Evolutionary conservation across 1,140 invertebrate species (phyloP), one percentile per base, ranked within the genome.

Genomic region (Listronotus bonariensis): DNA sequence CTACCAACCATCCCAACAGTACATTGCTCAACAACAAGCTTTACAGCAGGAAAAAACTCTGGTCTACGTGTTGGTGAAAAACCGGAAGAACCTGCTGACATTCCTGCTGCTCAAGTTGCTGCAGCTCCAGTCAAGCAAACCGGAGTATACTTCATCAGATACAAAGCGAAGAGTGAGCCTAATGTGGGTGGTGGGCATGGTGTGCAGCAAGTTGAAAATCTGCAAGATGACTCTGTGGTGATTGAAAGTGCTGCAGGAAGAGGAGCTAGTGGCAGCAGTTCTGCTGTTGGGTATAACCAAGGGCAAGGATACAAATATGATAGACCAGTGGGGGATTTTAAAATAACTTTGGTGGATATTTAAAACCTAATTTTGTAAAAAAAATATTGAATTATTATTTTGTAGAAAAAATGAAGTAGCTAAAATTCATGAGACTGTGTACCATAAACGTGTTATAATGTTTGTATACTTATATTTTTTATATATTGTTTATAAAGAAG

Each of bases 1-100:
- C 53, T 89, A 90, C 2, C 86, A 89, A 7, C 89, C 89, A n/a
- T 90, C 88, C 6, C 88, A 88, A 0, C 89, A 89, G 6, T 81
- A 88, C 17, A 85, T 92, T 60, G 89, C 90, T 3, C 77, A 89
- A 43, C 63, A 52, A 42, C 87, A 89, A 68, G 88, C 88, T 17
- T 89, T 88, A 71, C 89, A 90, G 69, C 91, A 94, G 79, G 89
- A 93, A 79, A 93, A 93, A 82, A 94, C 92, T 9, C 83, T 93
- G 52, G 90, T 93, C 71, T 93, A 94, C 78, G 91, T 93, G 9
- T 78, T 93, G 72, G 90, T 92, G 31, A 93, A 93, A 92, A 92
- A 77, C 91, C 91, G 3, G 89, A 92, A 71, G 89, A 91, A 63
- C 85, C 86, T 60, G 89, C 89, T 5, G 89, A 91, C 41, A 86